phyloP scores from a whole-genome alignment of 2,888 invertebrate species.

The Lithodes maja region DNA sequence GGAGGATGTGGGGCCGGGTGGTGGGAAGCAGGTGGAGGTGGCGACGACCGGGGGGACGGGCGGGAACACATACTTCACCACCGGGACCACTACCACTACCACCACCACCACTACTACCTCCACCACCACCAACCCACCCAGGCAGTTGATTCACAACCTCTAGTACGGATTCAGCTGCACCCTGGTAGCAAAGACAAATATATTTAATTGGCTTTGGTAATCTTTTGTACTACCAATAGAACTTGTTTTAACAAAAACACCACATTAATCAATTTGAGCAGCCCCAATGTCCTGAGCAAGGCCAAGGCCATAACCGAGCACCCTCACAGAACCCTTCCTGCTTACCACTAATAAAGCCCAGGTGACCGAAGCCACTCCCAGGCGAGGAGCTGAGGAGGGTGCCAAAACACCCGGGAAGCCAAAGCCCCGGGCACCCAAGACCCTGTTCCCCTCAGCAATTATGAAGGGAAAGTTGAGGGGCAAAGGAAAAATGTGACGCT shows the following conservation, averaged over 20 bases:
- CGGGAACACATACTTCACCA: conserved; percentile 39
- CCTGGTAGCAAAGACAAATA: conserved; percentile 26
- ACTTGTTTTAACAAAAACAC: neutral
- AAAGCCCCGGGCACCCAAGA: too few species aligned
- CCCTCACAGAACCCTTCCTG: too few species aligned
- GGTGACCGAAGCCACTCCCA: too few species aligned
- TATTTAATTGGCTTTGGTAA: neutral
- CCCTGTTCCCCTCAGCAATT: too few species aligned
- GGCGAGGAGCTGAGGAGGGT: too few species aligned
- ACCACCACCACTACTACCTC: conserved; percentile 26
- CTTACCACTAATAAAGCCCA: too few species aligned
- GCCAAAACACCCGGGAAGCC: too few species aligned
- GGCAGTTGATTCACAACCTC: conserved; percentile 65
- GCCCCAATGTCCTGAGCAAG: too few species aligned
- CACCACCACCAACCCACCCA: conserved; percentile 51
- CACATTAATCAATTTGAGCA: too few species aligned
- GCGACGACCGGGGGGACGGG: conserved; percentile 34
- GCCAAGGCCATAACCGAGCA: too few species aligned
- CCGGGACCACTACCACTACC: conserved; percentile 37
- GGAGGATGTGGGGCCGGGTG: conserved; percentile 65
- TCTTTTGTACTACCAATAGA: neutral
- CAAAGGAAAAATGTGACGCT: too few species aligned
- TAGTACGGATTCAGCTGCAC: conserved; percentile 65
- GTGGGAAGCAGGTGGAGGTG: conserved; percentile 67
- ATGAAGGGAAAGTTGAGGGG: too few species aligned